phyloP scores from a whole-genome alignment of 1,140 invertebrate genomes.

The Caerostris darwini region DNA sequence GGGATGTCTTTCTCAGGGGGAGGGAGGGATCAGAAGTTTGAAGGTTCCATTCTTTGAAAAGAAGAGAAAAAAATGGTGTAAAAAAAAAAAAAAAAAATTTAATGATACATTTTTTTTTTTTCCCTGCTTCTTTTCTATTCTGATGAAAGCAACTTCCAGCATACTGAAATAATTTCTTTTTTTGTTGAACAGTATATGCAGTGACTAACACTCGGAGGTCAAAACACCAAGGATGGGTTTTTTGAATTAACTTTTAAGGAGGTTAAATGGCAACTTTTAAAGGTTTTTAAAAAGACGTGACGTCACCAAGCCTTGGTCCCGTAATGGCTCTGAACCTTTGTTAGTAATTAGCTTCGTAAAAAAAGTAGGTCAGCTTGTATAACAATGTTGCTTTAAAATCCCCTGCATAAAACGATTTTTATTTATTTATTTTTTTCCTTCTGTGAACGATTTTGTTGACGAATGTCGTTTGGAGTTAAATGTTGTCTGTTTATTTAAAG shows the following conservation, averaged over 20 bases:
- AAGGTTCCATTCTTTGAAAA: background rate
- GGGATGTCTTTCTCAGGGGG: background rate
- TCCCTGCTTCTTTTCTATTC: background rate
- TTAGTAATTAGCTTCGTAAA: background rate
- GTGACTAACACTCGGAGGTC: constrained; percentile 10
- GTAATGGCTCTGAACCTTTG: background rate
- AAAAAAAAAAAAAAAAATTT: background rate
- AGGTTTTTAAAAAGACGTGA: constrained; percentile 1
- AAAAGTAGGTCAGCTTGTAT: constrained; percentile 6
- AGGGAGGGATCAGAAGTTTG: background rate
- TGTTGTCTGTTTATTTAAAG: too few relatives aligned
- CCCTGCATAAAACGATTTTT: background rate
- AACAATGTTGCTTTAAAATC: background rate
- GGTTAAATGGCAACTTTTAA: background rate
- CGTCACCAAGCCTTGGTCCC: background rate
- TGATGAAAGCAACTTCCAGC: background rate
- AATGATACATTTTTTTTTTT: background rate
- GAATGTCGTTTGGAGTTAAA: too few relatives aligned
- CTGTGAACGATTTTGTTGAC: too few relatives aligned
- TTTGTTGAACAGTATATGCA: background rate
- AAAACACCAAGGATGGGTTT: constrained; percentile 17
- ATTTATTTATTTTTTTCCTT: background rate
- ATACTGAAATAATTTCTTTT: background rate
- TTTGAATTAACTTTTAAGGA: constrained; percentile 29
- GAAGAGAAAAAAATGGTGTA: background rate